Evolutionary conservation across 2,888 invertebrate genomes (phyloP), one percentile per base, ranked within the genome.

Genomic region (Diabrotica balteata): DNA sequence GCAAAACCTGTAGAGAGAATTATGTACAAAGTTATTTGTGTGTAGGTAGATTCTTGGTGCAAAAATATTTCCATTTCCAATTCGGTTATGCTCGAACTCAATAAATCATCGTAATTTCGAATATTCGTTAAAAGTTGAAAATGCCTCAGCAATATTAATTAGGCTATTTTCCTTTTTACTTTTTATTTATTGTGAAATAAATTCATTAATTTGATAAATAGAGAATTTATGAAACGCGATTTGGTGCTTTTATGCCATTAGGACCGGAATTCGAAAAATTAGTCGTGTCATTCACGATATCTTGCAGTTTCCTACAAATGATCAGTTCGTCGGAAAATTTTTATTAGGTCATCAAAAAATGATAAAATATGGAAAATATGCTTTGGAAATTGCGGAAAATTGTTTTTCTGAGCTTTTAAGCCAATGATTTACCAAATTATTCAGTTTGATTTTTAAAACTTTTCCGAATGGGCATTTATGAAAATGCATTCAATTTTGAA

Each of bases 51-150:
- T 67, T 67, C 62, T 58, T 58, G 50, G 49, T 17, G 52, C 32
- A 53, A 67, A 67, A 67, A 50, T 63, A 50, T 62, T 51, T 50
- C 17, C 59, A 58, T 63, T 59, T 67, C 47, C 62, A 67, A 63
- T 67, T 63, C 62, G 63, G 2, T 32, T 32, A 32, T 32, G 32
- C 32, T 32, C 32, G 32, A 59, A 62, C 63, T 59, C 67, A 58
- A 63, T 67, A 67, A 63, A 63, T 62, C 63, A 67, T 63, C 53
- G 55, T 59, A 67, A 67, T 67, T 67, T 67, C 52, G 57, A 45
- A 54, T 52, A 67, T 67, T 62, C 62, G 49, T 46, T 61, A 61
- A 10, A 61, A 66, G 61, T 66, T 66, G 61, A 62, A 62, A 58
- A 66, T 62, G 62, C 60, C 51, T 64, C 47, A 42, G 52, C 57